Base-by-base conservation (phyloP, 2,113 vertebrate genomes). In the Nycticryphes semicollaris region DNA sequence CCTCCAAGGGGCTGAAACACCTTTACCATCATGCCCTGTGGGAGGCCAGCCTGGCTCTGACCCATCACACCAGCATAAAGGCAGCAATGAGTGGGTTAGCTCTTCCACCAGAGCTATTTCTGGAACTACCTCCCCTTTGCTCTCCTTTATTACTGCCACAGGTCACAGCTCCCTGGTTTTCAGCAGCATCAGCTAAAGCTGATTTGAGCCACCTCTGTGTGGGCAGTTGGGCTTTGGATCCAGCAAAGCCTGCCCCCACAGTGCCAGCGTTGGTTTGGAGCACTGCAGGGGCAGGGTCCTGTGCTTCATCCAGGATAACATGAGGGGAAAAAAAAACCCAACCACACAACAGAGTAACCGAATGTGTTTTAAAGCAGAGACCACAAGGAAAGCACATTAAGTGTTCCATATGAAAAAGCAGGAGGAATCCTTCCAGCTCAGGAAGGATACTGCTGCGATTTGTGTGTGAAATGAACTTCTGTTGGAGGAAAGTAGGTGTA, bases 221-320 rank as follows among this genome's bases (percentile, higher is more conserved):
- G 28, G 50, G 43, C 62, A 39, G 33, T 3, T 11, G 6, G 37
- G 66, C 57, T 83, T 28, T 28, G 59, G 33, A 31, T 73, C 13
- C 41, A 56, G 35, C 62, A 76, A 22, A 30, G 30, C 51, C 50
- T 70, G 54, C 22, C 51, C 67, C 21, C 0, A 2, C 51, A 59
- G 64, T 51, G n/a, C 27, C 59, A 60, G 69, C 0, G 0, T 12
- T 19, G 8, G 7, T 2, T 69, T 31, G 31, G 31, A 51, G 56
- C 35, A 12, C 24, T 66, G 57, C 47, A 67, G 41, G 39, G 19
- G 13, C 27, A 33, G 14, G 0, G 0, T 27, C 27, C 50, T 60
- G 83, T n/a, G 48, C 43, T 48, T 28, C 8, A 48, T 31, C 13
- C 37, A 67, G 73, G 31, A 41, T 30, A 73, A 59, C 3, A 1